phyloP scores from a whole-genome alignment of 1,140 invertebrate genomes.

The Drosophila santomea region DNA sequence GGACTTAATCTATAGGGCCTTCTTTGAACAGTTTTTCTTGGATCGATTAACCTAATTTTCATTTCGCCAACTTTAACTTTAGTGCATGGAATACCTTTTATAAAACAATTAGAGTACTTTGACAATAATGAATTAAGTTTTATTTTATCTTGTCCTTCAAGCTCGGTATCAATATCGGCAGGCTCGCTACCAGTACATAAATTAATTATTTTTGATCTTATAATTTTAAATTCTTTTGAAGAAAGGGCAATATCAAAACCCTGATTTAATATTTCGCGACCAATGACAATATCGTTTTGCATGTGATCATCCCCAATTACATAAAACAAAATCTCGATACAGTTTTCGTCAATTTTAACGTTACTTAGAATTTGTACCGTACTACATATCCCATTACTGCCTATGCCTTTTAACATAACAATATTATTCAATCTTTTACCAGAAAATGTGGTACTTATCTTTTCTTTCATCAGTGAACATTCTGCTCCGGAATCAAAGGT shows the following conservation, averaged over 20 bases:
- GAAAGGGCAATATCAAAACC: background rate
- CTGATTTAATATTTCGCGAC: background rate
- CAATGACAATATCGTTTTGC: slow-evolving; percentile 1
- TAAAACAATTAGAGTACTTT: slow-evolving; percentile 2
- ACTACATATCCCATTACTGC: background rate
- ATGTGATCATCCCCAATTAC: background rate
- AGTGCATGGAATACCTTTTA: slow-evolving; percentile 14
- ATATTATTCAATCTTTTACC: slow-evolving; percentile 1
- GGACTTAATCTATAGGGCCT: no score
- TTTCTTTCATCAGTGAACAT: background rate
- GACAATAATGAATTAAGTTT: background rate
- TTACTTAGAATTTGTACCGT: background rate
- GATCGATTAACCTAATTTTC: background rate
- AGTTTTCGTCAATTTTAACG: background rate
- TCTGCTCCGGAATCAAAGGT: slow-evolving; percentile 28
- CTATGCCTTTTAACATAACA: slow-evolving; percentile 1
- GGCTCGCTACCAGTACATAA: no score
- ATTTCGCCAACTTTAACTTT: slow-evolving; percentile 10
- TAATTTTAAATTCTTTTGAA: background rate
- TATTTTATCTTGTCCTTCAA: background rate
- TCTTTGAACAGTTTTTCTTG: no score
- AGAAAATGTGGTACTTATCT: background rate
- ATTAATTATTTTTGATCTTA: no score
- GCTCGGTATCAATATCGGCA: background rate
- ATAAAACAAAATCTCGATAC: background rate